Conservation (phyloP, 2,888 invertebrate genomes). For the Augiades crinisus region DNA sequence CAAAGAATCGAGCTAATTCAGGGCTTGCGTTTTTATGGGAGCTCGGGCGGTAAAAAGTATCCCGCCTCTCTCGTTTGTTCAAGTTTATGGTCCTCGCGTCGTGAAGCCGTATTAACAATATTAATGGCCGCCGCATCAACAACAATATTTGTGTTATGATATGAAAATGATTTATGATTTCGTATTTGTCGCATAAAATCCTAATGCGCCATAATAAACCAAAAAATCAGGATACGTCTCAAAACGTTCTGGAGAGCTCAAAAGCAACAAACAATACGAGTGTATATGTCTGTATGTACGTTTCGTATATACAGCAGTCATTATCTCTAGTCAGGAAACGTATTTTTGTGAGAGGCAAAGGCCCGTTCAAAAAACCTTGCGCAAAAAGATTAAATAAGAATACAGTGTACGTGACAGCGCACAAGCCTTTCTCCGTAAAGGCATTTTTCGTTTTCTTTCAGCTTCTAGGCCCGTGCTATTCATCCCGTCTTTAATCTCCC, state of each 20-base stretch:
- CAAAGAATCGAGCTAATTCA: slow-evolving; percentile 81
- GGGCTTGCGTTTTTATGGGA: slow-evolving; percentile 78
- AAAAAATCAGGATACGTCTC: slow-evolving; percentile 13
- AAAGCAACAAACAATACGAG: slow-evolving; percentile 22
- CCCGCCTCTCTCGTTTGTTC: slow-evolving; percentile 81
- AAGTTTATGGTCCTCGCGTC: slow-evolving; percentile 72
- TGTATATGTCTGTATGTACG: slow-evolving; percentile 24
- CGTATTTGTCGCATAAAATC: slow-evolving; percentile 34
- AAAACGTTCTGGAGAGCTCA: neutral
- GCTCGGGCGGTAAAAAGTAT: slow-evolving; percentile 78
- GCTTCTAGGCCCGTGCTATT: slow-evolving; percentile 63
- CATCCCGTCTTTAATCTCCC: slow-evolving; percentile 74
- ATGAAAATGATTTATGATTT: slow-evolving; percentile 55
- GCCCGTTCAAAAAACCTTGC: slow-evolving; percentile 49
- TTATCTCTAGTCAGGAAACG: slow-evolving; percentile 37
- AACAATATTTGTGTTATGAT: slow-evolving; percentile 54
- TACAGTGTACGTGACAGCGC: slow-evolving; percentile 73
- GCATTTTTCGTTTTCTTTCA: slow-evolving; percentile 71
- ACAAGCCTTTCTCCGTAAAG: slow-evolving; percentile 66
- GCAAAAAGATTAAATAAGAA: slow-evolving; percentile 75
- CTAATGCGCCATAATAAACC: neutral
- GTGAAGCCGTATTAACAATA: slow-evolving; percentile 75
- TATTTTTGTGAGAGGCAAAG: slow-evolving; percentile 48
- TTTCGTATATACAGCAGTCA: slow-evolving; percentile 33
- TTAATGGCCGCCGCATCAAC: slow-evolving; percentile 72